These are phyloP conservation scores for Drosophila kokeensis DNA, from an alignment of 2,888 invertebrate species.

Conservation along the genomic window DNA sequence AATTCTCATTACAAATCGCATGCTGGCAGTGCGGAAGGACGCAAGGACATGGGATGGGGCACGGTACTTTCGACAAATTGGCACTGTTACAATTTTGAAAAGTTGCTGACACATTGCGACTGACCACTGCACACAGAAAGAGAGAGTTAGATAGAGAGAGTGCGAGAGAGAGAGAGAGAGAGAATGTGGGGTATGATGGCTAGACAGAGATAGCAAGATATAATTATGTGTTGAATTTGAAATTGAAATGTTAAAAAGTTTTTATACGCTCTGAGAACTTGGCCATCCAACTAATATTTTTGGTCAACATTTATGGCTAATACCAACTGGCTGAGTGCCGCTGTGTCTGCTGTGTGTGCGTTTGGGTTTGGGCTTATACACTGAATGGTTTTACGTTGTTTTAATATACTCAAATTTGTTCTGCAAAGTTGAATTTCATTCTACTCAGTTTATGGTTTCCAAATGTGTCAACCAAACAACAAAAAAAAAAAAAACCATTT, in stretches of 20 bases:
- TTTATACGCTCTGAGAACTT: constrained; percentile 58
- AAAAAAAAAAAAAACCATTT: not conserved
- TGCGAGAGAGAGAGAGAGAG: constrained; percentile 10
- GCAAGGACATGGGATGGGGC: constrained; percentile 5
- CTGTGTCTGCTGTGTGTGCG: constrained; percentile 14
- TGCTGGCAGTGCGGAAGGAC: constrained; percentile 7
- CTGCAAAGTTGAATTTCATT: constrained; percentile 22
- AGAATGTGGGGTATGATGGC: constrained; percentile 2
- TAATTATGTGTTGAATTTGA: constrained; percentile 77
- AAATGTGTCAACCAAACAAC: not conserved
- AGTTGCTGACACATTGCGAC: constrained; percentile 70
- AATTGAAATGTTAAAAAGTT: constrained; percentile 77
- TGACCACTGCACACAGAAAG: constrained; percentile 17
- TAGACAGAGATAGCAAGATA: constrained; percentile 42
- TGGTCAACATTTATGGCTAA: constrained; percentile 70
- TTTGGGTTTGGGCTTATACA: constrained; percentile 11
- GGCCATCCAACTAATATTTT: constrained; percentile 59
- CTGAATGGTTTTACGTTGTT: constrained; percentile 40
- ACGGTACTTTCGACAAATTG: constrained; percentile 71
- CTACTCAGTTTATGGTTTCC: constrained; percentile 7
- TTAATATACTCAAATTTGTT: constrained; percentile 59
- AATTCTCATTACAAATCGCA: constrained; percentile 70
- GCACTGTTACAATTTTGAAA: constrained; percentile 72
- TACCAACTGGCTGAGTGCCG: constrained; percentile 35
- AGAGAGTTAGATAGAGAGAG: not conserved